phyloP scores from a whole-genome alignment of 2,888 invertebrate genomes.

The Thereva unica region DNA sequence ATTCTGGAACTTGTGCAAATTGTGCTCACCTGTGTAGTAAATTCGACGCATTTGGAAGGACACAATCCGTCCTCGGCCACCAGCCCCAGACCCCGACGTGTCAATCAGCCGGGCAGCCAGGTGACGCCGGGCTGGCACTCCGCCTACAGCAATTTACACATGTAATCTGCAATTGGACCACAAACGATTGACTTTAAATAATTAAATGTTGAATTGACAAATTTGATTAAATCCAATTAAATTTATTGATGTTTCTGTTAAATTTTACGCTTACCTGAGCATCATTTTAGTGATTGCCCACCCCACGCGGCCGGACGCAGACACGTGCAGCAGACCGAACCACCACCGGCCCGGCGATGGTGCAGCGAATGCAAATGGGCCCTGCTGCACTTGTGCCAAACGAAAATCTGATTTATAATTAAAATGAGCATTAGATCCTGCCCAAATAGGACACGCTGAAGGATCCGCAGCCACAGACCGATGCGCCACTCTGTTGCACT shows the following conservation, averaged over 20 bases:
- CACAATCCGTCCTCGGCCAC: constrained; percentile 12
- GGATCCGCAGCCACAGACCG: constrained; percentile 19
- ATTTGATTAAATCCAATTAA: constrained; percentile 53
- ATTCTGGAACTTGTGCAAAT: constrained; percentile 33
- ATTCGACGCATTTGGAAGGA: constrained; percentile 38
- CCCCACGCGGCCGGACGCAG: constrained; percentile 17
- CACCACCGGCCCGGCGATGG: neutral
- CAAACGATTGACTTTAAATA: constrained; percentile 53
- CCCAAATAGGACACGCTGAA: constrained; percentile 27
- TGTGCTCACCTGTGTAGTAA: constrained; percentile 36
- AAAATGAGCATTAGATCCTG: constrained; percentile 38
- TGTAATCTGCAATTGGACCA: constrained; percentile 46
- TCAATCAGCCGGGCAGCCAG: constrained; percentile 11
- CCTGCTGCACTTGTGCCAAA: constrained; percentile 22
- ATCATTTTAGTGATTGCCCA: constrained; percentile 40
- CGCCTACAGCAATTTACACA: constrained; percentile 45
- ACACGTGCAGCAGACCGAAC: constrained; percentile 3
- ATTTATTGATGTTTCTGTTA: constrained; percentile 48
- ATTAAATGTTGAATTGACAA: constrained; percentile 53
- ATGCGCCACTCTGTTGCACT: constrained; percentile 38
- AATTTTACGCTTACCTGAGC: constrained; percentile 45
- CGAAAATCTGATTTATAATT: constrained; percentile 38
- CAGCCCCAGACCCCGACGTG: neutral
- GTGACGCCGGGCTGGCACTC: constrained; percentile 37
- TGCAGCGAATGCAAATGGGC: constrained; percentile 34